These are phyloP conservation scores for Microtus pennsylvanicus DNA, from an alignment of 2,113 vertebrate genomes.

Conservation along the genomic window DNA sequence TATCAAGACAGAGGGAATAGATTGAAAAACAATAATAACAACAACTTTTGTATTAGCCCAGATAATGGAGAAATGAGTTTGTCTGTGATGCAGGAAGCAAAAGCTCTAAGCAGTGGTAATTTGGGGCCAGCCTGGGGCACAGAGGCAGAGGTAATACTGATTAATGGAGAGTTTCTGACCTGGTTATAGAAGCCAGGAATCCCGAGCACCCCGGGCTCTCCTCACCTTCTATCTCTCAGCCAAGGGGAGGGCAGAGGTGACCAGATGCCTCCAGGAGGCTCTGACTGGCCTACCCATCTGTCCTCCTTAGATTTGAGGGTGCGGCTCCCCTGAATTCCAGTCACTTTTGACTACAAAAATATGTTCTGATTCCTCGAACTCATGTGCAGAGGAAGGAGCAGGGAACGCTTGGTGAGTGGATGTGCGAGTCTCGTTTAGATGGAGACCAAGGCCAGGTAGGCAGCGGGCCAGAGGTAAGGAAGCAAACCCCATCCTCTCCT, in stretches of 20 bases:
- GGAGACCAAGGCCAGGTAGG: not conserved
- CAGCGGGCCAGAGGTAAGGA: not conserved
- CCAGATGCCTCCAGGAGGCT: not conserved
- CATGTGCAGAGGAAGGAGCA: not conserved
- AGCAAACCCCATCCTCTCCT: not conserved
- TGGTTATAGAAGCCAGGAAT: not conserved
- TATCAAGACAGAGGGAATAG: not conserved
- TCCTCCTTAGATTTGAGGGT: not conserved
- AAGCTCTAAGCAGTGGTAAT: not conserved
- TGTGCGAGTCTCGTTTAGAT: accelerated
- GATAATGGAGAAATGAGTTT: not conserved
- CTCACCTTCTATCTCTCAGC: not conserved
- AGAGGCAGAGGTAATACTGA: not conserved
- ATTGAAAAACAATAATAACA: not conserved
- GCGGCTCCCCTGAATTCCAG: not conserved
- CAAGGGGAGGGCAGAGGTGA: not conserved
- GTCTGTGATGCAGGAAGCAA: not conserved
- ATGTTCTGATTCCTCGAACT: not conserved
- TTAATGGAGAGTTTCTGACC: not conserved
- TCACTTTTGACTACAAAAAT: not conserved
- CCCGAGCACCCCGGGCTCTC: not conserved
- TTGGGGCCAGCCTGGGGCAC: not conserved
- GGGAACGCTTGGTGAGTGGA: too few relatives aligned
- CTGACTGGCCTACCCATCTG: not conserved
- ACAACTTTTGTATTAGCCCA: not conserved